Evolutionary conservation across 2,113 vertebrate genomes (phyloP).

Genomic region (Spizaetus ornatus): DNA sequence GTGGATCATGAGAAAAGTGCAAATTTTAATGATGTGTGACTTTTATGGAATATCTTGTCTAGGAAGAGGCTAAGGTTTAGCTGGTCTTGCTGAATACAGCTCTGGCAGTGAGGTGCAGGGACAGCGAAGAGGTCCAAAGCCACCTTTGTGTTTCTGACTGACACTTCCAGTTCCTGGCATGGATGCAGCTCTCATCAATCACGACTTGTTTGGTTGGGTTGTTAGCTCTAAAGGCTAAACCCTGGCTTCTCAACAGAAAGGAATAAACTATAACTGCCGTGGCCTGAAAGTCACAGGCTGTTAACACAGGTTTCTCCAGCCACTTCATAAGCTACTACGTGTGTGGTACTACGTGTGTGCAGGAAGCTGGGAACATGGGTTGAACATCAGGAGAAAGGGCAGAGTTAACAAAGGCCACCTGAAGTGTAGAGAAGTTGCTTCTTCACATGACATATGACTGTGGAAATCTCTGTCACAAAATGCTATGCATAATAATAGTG

Average conservation of each 20-base stretch:
- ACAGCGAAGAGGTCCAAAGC: not conserved
- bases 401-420: not conserved
- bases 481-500: accelerated
- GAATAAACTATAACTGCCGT: not conserved
- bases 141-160: not conserved
- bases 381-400: not conserved
- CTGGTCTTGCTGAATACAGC: not conserved
- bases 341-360: no score
- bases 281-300: not conserved
- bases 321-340: not conserved
- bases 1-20: not conserved
- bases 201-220: not conserved
- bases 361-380: not conserved
- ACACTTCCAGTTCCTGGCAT: not conserved
- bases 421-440: not conserved
- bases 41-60: not conserved
- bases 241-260: not conserved
- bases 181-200: not conserved
- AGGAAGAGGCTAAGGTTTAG: not conserved
- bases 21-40: not conserved
- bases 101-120: not conserved
- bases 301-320: not conserved
- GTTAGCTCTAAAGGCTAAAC: not conserved
- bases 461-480: not conserved
- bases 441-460: not conserved